Percentiles rank a stretch among this genome's conserved stretches.
Evolutionary conservation across 2,797 vertebrate genomes (phyloP).

Genomic region (Pseudotriccus pelzelni): DNA sequence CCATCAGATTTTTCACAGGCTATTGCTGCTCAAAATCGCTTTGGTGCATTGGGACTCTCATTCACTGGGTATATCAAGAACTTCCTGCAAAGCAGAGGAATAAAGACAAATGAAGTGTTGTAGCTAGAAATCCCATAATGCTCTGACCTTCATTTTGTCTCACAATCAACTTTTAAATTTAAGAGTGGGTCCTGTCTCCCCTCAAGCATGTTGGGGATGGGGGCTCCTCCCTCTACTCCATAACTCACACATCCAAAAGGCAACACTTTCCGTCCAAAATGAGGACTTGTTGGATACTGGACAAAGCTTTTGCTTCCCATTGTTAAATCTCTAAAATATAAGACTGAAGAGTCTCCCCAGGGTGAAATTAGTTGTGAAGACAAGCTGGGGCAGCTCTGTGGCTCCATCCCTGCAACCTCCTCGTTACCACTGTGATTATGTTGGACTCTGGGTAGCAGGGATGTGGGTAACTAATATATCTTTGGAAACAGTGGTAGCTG

Average conservation of each 20-base stretch:
- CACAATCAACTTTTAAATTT: neutral
- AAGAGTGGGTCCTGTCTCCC: neutral
- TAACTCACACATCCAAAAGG: neutral
- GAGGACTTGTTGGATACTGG: neutral
- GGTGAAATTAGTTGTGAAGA: neutral
- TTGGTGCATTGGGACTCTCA: neutral
- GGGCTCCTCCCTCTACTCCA: neutral
- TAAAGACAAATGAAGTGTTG: neutral
- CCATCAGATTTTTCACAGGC: neutral
- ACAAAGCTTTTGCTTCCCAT: neutral
- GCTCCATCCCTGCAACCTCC: neutral
- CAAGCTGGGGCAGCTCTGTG: neutral
- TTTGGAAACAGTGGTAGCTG: neutral
- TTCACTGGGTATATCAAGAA: neutral
- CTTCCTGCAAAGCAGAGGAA: neutral
- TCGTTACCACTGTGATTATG: accelerated
- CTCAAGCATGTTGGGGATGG: accelerated
- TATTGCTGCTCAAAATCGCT: slow-evolving; percentile 35
- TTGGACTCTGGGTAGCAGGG: neutral
- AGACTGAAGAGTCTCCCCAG: neutral
- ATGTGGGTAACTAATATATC: neutral
- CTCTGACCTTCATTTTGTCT: neutral
- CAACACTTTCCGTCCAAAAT: neutral
- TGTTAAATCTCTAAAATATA: neutral
- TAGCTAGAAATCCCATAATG: neutral